Evolutionary conservation across 2,888 invertebrate species (phyloP), one percentile per base, ranked within the genome.

Genomic region (Linnaemya vulpina): DNA sequence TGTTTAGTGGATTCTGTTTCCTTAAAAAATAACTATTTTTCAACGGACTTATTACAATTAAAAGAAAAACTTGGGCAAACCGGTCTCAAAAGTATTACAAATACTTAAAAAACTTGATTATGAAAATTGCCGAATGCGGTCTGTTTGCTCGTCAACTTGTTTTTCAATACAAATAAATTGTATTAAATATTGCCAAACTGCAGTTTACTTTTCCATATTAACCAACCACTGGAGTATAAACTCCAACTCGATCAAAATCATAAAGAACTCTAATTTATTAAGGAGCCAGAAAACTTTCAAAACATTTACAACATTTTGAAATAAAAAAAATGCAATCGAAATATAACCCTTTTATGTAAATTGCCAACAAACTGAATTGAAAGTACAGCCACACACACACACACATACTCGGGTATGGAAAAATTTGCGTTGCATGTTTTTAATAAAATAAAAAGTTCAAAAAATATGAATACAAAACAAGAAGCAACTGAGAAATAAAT

Each of bases 301-400:
- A 13, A 68, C 8, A 35, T 38, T 76, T 58, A 67, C 46, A 20
- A 46, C 46, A 58, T 55, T 51, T n/a, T 46, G 55, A 73, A 49
- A 63, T 22, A 62, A 70, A 65, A 74, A 30, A 58, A 67, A 17
- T 77, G 49, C 77, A 70, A 77, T 77, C 30, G 25, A 49, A 70
- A 40, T 30, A 70, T 30, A 70, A 77, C 68, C 60, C 77, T 77
- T 62, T 77, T 68, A 77, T 77, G 77, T 51, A 77, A 77, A 77
- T 77, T 68, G 77, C 60, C 68, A 22, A 9, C 49, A 60, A 51
- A 51, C 35, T 25, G 68, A 77, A 51, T 51, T 38, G 60, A 5
- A 70, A 60, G 40, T 11, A 38, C 9, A 51, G 4, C 49, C 49
- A 63, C 20, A 20, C 15, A 60, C 9, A 60, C 49, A 55, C 13